Conservation (phyloP, 2,113 vertebrate genomes). For the Lepidothrix coronata region DNA sequence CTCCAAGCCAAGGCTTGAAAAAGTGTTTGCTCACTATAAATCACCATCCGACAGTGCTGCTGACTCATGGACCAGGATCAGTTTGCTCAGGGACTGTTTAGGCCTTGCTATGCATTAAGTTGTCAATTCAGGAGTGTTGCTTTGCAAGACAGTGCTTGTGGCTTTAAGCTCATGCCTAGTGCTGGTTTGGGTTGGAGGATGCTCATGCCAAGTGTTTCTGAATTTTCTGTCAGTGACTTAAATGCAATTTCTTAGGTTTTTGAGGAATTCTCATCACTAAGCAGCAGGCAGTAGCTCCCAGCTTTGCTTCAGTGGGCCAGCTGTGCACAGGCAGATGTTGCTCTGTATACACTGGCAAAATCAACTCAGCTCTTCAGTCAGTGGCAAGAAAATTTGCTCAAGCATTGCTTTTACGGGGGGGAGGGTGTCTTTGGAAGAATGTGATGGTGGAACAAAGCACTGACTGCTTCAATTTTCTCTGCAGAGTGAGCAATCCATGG, state of each 20-base stretch:
- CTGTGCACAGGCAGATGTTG: conserved; percentile 63
- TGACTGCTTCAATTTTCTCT: conserved; percentile 17
- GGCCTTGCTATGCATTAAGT: not conserved
- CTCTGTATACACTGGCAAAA: not conserved
- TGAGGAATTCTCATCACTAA: not conserved
- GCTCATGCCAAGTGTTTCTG: not conserved
- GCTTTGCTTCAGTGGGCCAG: conserved; percentile 11
- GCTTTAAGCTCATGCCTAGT: not conserved
- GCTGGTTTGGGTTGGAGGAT: not conserved
- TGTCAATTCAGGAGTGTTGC: not conserved
- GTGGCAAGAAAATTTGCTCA: conserved; percentile 3
- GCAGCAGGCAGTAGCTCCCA: conserved; percentile 7
- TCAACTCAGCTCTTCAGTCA: not conserved
- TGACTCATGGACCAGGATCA: not conserved
- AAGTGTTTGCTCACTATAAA: not conserved
- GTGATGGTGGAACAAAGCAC: conserved; percentile 22
- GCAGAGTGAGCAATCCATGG: not conserved
- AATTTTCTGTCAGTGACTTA: not conserved
- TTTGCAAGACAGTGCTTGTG: not conserved
- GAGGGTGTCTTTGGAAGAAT: not conserved
- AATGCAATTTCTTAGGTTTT: not conserved
- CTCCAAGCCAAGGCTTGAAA: not conserved
- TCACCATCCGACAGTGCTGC: not conserved
- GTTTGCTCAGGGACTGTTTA: not conserved
- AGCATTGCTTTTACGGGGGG: not conserved